Base-by-base conservation (phyloP, 2,888 invertebrate species). In the Mesochorus sp. region DNA sequence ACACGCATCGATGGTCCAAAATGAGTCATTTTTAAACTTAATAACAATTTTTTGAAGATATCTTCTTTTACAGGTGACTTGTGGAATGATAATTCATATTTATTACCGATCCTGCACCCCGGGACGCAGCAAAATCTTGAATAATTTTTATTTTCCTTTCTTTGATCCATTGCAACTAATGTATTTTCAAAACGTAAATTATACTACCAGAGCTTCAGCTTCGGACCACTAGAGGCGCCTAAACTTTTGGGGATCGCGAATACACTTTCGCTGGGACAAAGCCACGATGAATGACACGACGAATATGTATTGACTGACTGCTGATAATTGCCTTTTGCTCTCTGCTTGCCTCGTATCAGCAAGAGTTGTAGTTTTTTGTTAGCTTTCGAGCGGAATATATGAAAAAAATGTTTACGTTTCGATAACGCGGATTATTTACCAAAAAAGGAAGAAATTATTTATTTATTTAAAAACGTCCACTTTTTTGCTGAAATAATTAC, bases 151-250 rank as follows among this genome's bases (percentile, higher is more conserved):
- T 34, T 34, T 34, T 34, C n/a, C n/a, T 34, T 8, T 34, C 6
- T 4, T 34, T 34, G 6, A 8, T 34, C 34, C 34, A 34, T 34
- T 34, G 34, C 8, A 4, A 34, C n/a, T n/a, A 34, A n/a, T n/a
- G 34, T 34, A 34, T 39, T 74, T 47, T 66, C 66, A 66, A 66
- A 31, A 49, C 44, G 51, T 47, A 72, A 34, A 57, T 66, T 37
- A 31, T 24, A 74, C 34, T 14, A 55, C 57, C 4, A 49, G 26
- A 28, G 66, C 57, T 47, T 19, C 57, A 39, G 49, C 24, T 66
- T 19, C 6, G 8, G 0, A 17, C 19, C 44, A 34, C 31, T 12
- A 4, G 51, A 31, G 21, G 14, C n/a, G 14, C 34, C 12, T 21
- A 0, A 24, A 39, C 1, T 47, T 19, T 4, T 47, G 49, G 44